phyloP scores from a whole-genome alignment of 2,113 vertebrate species.

The Aplodontia rufa region DNA sequence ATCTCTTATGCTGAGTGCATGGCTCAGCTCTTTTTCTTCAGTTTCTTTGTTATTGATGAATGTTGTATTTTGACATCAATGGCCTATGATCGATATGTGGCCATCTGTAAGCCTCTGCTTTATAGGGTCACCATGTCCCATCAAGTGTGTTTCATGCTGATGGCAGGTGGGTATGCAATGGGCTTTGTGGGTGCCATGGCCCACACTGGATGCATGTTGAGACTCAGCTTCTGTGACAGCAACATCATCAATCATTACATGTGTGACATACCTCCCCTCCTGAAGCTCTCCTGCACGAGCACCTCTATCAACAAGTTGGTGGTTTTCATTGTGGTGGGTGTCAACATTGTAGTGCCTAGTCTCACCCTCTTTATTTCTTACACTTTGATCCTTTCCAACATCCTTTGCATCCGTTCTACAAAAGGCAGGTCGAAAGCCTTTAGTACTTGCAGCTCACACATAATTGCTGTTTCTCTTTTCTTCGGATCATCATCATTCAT shows the following conservation, averaged over 20 bases:
- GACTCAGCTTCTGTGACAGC: constrained; percentile 43
- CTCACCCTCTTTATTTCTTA: constrained; percentile 36
- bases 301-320: constrained; percentile 13
- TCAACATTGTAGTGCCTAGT: constrained; percentile 8
- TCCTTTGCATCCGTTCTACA: neutral
- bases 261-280: constrained; percentile 53
- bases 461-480: constrained; percentile 50
- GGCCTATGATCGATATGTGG: constrained; percentile 65
- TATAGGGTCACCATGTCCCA: constrained; percentile 47
- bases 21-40: constrained; percentile 65
- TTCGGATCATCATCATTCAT: constrained; percentile 54
- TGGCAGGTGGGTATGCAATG: neutral
- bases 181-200: constrained; percentile 40
- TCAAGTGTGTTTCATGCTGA: constrained; percentile 12
- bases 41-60: constrained; percentile 60
- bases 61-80: constrained; percentile 59
- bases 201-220: constrained; percentile 45
- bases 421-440: constrained; percentile 49
- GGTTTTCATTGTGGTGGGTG: constrained; percentile 20
- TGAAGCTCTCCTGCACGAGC: constrained; percentile 57
- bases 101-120: constrained; percentile 61
- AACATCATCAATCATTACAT: constrained; percentile 62
- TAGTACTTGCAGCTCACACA: constrained; percentile 61
- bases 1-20: constrained; percentile 44
- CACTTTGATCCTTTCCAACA: neutral